Evolutionary conservation across 1,140 invertebrate genomes (phyloP).

Genomic region (Drosophila melanica): DNA sequence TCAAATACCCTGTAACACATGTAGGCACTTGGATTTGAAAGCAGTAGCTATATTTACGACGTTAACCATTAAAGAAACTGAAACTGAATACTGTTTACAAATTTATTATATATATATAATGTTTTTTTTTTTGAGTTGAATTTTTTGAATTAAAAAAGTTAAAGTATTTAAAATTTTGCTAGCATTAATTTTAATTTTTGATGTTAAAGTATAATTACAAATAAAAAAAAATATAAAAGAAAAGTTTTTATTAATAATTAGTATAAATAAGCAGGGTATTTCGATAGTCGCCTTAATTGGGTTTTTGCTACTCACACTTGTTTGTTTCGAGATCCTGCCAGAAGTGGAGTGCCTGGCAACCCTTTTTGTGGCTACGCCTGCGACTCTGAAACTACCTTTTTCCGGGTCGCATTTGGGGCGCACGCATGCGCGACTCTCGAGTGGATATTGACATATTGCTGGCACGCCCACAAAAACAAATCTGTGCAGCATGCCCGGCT

Average conservation of each 20-base stretch:
- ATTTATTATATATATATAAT: too few species aligned
- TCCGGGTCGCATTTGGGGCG: constrained; percentile 33
- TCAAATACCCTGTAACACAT: constrained; percentile 28
- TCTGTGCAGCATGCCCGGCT: constrained; percentile 17
- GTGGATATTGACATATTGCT: constrained; percentile 75
- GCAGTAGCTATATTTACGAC: background rate
- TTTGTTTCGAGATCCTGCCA: background rate
- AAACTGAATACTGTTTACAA: too few species aligned
- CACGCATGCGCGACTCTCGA: constrained; percentile 59
- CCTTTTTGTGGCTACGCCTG: constrained; percentile 23
- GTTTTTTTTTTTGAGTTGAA: too few species aligned
- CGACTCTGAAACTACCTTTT: constrained; percentile 9
- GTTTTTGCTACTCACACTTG: background rate
- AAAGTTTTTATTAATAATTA: too few species aligned
- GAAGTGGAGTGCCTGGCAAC: constrained; percentile 20
- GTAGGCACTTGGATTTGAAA: background rate
- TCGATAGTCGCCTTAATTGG: background rate
- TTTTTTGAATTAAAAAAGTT: too few species aligned
- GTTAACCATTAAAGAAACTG: too few species aligned
- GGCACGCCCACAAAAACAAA: constrained; percentile 75
- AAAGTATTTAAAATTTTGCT: too few species aligned
- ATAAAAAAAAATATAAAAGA: too few species aligned
- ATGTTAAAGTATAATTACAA: too few species aligned
- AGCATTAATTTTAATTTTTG: too few species aligned
- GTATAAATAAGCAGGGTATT: constrained; percentile 7